Percentiles rank a stretch among this genome's conserved stretches.
Conservation (phyloP, 2,113 vertebrate species). For the Anthoscopus minutus region DNA sequence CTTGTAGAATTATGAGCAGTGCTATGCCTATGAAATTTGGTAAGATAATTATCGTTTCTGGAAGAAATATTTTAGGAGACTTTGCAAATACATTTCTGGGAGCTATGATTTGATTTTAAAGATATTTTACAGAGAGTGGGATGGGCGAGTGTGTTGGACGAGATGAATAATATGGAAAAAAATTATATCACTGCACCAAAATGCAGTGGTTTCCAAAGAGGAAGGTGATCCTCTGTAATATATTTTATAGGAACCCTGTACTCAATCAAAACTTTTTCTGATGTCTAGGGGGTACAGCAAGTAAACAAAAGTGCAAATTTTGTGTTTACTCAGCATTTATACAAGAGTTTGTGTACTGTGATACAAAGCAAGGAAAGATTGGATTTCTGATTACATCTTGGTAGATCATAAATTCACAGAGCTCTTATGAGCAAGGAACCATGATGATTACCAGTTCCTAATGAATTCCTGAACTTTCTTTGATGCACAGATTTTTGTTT, state of each 20-base stretch:
- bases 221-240: not conserved
- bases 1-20: not conserved
- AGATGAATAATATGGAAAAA: conserved; percentile 27
- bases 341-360: not conserved
- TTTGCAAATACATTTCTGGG: conserved; percentile 19
- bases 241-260: not conserved
- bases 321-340: not conserved
- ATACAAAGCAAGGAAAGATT: not conserved
- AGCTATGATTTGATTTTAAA: conserved; percentile 22
- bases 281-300: not conserved
- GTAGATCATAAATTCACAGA: not conserved
- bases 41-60: not conserved
- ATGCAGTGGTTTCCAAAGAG: not conserved
- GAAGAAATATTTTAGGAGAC: conserved; percentile 13
- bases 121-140: conserved; percentile 4
- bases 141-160: not conserved
- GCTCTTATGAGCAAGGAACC: not conserved
- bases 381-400: not conserved
- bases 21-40: not conserved
- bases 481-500: not conserved
- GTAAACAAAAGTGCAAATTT: not conserved
- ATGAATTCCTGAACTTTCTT: not conserved
- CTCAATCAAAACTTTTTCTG: not conserved
- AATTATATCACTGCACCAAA: not conserved
- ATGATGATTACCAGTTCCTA: not conserved